A percentile compares a stretch with the other conserved stretches of the same genome.
These are phyloP conservation scores for Hyles vespertilio DNA, from an alignment of 1,140 invertebrate genomes.

Conservation along the genomic window DNA sequence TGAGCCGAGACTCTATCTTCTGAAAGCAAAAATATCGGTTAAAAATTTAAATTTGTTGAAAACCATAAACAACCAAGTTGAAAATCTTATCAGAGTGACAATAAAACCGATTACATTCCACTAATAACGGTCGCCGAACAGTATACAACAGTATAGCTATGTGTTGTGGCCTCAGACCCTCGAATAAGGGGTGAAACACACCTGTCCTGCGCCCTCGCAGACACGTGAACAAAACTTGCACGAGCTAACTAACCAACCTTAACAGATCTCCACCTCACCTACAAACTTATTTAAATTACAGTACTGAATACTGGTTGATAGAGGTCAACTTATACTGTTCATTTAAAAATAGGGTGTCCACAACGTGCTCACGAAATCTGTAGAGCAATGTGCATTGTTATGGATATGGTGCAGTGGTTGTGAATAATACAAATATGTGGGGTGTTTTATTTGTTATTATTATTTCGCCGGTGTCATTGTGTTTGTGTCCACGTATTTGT, in stretches of 20 bases:
- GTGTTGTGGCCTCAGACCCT: slow-evolving; percentile 57
- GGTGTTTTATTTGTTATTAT: slow-evolving; percentile 39
- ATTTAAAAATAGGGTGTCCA: slow-evolving; percentile 38
- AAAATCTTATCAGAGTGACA: background rate
- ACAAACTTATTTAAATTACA: slow-evolving; percentile 10
- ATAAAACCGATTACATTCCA: background rate
- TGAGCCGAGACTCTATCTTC: no score
- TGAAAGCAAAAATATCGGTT: no score
- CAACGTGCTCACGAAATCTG: slow-evolving; percentile 49
- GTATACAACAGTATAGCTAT: slow-evolving; percentile 52
- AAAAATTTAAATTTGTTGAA: no score
- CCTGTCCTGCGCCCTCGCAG: slow-evolving; percentile 65
- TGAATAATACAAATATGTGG: slow-evolving; percentile 37
- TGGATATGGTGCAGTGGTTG: slow-evolving; percentile 51
- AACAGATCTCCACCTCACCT: slow-evolving; percentile 30
- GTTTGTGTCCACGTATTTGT: no score
- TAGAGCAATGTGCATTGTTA: slow-evolving; percentile 61
- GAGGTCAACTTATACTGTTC: slow-evolving; percentile 33
- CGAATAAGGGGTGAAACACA: slow-evolving; percentile 67
- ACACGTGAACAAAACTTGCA: slow-evolving; percentile 63
- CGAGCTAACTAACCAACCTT: slow-evolving; percentile 36
- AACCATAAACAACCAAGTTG: background rate
- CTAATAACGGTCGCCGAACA: slow-evolving; percentile 34
- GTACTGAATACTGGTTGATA: slow-evolving; percentile 1
- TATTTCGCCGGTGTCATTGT: slow-evolving; percentile 13